phyloP scores from a whole-genome alignment of 53 echinoderm and acorn worm genomes.

The Actinopyga echinites region DNA sequence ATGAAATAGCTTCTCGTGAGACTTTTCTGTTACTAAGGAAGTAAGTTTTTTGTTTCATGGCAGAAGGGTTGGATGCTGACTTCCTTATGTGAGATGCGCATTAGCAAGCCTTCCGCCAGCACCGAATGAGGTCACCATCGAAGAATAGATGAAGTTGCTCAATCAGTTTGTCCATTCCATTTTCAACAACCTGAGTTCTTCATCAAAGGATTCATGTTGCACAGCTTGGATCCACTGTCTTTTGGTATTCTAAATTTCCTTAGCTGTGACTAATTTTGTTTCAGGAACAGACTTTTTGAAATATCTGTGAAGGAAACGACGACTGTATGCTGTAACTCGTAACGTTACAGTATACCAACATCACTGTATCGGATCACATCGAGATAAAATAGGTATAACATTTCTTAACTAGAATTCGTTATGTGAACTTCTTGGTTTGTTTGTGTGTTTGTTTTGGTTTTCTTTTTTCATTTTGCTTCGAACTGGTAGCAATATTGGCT shows the following conservation, averaged over 20 bases:
- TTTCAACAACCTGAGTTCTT: neutral
- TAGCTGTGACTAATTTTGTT: neutral
- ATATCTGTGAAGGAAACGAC: neutral
- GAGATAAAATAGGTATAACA: too few relatives aligned
- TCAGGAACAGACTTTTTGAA: neutral
- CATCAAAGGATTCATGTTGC: neutral
- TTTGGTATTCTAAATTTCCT: neutral
- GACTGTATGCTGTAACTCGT: too few relatives aligned
- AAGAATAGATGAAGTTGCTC: neutral
- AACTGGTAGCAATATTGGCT: too few relatives aligned
- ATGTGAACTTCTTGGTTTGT: too few relatives aligned
- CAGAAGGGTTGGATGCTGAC: neutral
- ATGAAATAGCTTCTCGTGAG: too few relatives aligned
- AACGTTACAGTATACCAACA: too few relatives aligned
- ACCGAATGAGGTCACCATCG: neutral
- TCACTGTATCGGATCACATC: too few relatives aligned
- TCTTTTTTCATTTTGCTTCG: too few relatives aligned
- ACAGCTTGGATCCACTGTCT: neutral
- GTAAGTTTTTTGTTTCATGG: too few relatives aligned
- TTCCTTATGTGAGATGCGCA: neutral
- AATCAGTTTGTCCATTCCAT: neutral
- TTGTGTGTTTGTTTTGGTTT: too few relatives aligned
- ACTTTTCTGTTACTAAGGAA: too few relatives aligned
- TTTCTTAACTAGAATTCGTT: too few relatives aligned
- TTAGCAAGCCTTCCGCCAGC: neutral